These are phyloP conservation scores for Lordiphosa andalusiaca DNA, from an alignment of 2,888 invertebrate species.

Conservation along the genomic window DNA sequence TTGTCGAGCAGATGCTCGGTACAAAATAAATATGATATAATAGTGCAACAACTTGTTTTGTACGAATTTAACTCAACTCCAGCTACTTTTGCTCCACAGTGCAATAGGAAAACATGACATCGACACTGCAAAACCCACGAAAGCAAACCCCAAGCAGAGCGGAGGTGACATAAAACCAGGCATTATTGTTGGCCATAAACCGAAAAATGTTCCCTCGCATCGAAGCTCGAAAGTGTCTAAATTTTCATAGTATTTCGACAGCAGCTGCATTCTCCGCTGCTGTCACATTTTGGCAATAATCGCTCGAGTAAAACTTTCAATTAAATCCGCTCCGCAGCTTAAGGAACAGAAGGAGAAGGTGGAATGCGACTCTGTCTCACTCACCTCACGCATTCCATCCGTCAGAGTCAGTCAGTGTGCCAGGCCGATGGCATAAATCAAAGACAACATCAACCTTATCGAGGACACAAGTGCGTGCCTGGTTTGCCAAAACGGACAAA, in stretches of 20 bases:
- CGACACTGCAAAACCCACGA: constrained; percentile 31
- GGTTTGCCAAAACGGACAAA: constrained; percentile 53
- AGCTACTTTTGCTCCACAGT: not conserved
- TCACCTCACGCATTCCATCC: constrained; percentile 12
- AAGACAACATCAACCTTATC: constrained; percentile 51
- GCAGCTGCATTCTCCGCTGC: constrained; percentile 16
- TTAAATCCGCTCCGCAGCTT: constrained; percentile 54
- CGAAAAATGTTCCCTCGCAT: no score
- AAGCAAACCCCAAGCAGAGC: constrained; percentile 12
- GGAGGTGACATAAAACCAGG: not conserved
- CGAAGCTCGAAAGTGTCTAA: no score
- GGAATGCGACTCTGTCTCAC: constrained; percentile 38
- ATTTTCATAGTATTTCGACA: no score
- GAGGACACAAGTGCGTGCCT: constrained; percentile 70
- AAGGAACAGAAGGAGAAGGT: no score
- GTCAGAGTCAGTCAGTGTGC: constrained; percentile 29
- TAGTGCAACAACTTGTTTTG: no score
- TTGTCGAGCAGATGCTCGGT: no score
- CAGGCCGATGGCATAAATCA: constrained; percentile 58
- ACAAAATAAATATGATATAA: no score
- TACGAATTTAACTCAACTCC: no score
- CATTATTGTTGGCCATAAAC: not conserved
- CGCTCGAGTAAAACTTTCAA: constrained; percentile 64
- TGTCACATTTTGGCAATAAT: constrained; percentile 63
- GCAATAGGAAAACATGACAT: constrained; percentile 45